Base-by-base conservation (phyloP, 1,140 invertebrate species). In the Papilio polyxenes region DNA sequence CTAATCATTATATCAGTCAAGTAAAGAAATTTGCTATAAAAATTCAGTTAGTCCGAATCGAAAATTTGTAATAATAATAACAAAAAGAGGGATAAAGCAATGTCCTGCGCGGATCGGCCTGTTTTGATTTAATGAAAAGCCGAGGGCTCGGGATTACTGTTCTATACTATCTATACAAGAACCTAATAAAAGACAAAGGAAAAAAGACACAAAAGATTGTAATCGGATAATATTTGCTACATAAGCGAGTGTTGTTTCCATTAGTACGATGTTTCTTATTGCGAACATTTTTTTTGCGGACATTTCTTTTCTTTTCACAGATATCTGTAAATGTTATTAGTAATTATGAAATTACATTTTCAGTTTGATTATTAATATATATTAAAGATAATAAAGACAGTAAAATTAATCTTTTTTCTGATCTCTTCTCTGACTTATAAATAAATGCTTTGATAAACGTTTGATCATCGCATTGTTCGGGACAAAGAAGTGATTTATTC, bases 141-240 rank as follows among this genome's bases (percentile, higher is more conserved):
- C 49, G 44, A 49, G 75, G 65, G 65, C 65, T 72, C 65, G 11
- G 75, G 75, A 77, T 53, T 77, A 77, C 48, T 4, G 49, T 44
- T 44, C 40, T 44, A 7, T 49, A 51, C 48, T 77, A 23, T 76
- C 75, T 77, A 49, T 77, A 53, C 20, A 77, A 49, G 49, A 53
- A 56, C 44, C 48, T 77, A 77, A 77, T 53, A 77, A 53, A 49
- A 77, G 75, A 77, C 75, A 77, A 77, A 77, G 20, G 9, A 53
- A 77, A 65, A 77, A 49, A 31, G 75, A 53, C 49, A 77, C 75
- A 77, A 77, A 77, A 77, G 75, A 37, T 51, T 77, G 75, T 77
- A 77, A 77, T 77, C 75, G 13, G 75, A 77, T 77, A 77, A 77
- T 77, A 77, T 77, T 77, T 77, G 49, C 75, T 40, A 48, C 74